Conservation (phyloP, 2,888 invertebrate genomes). For the Lysandra bellargus region DNA sequence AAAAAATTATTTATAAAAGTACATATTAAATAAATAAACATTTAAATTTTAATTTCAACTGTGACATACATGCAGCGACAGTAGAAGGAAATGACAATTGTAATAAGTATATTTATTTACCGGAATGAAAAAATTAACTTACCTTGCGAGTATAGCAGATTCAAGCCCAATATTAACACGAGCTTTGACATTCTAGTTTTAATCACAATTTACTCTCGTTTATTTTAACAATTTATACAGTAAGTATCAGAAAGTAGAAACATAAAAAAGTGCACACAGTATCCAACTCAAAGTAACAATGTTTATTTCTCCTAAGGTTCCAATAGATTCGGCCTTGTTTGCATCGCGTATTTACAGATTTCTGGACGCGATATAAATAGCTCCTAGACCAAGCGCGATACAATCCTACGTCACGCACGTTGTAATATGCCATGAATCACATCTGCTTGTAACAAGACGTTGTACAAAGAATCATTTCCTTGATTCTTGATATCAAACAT, state of each 20-base stretch:
- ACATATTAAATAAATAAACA: neutral
- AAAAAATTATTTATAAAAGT: neutral
- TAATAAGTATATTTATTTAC: neutral
- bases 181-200: neutral
- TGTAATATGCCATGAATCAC: neutral
- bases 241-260: neutral
- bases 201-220: neutral
- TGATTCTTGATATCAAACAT: no score
- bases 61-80: no score
- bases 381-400: neutral
- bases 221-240: neutral
- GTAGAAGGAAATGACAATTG: neutral
- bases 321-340: conserved; percentile 6
- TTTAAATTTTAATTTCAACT: no score
- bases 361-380: conserved; percentile 22
- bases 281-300: neutral
- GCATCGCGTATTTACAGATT: conserved; percentile 18
- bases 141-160: conserved; percentile 17
- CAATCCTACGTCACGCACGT: neutral
- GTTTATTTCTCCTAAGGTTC: neutral
- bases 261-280: neutral
- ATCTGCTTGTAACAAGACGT: neutral
- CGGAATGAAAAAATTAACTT: neutral
- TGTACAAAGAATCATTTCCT: no score
- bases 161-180: neutral